phyloP scores from a whole-genome alignment of 2,888 invertebrate genomes.

The Machimus atricapillus region DNA sequence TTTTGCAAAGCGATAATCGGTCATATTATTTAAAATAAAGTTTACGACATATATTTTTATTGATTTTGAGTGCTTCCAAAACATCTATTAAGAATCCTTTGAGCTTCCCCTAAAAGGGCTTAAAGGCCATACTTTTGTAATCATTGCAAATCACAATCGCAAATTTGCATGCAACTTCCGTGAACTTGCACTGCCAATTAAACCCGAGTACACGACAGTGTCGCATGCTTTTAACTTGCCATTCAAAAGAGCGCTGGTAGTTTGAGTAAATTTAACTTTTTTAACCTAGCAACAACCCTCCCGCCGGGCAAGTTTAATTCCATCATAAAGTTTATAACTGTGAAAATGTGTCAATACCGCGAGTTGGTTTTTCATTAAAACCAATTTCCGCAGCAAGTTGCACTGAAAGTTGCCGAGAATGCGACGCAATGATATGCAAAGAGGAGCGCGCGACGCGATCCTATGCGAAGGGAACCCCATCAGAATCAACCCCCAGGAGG shows the following conservation, averaged over 20 bases:
- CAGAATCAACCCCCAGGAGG: neutral
- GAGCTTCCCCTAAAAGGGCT: too few relatives aligned
- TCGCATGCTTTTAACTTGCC: neutral
- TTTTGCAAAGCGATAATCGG: too few relatives aligned
- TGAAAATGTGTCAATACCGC: neutral
- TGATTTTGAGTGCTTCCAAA: too few relatives aligned
- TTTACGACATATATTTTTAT: too few relatives aligned
- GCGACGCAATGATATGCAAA: neutral
- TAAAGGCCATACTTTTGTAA: neutral
- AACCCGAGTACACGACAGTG: neutral
- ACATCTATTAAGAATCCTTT: too few relatives aligned
- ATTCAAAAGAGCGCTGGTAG: neutral
- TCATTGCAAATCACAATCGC: neutral
- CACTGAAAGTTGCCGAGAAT: neutral
- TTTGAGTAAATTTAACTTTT: neutral
- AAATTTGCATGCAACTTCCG: neutral
- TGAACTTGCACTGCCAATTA: neutral
- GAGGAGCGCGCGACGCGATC: neutral
- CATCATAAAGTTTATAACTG: neutral
- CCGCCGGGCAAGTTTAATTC: neutral
- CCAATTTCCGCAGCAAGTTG: neutral
- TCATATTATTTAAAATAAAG: too few relatives aligned
- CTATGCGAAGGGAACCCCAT: neutral
- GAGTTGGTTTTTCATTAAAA: neutral
- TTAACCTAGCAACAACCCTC: neutral